Evolutionary conservation across 2,797 vertebrate genomes (phyloP).

Genomic region (Falco biarmicus): DNA sequence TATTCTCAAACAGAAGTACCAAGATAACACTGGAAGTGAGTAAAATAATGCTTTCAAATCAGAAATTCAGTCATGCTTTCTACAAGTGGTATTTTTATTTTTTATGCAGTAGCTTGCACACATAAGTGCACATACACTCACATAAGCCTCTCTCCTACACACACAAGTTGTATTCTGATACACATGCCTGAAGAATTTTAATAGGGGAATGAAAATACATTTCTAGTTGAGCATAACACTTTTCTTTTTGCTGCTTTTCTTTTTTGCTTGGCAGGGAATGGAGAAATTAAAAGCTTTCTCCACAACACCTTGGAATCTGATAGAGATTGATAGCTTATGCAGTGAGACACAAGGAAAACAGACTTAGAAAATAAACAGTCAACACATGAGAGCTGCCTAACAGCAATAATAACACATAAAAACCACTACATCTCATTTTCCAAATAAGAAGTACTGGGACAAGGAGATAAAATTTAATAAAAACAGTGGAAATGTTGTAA

Average conservation of each 20-base stretch:
- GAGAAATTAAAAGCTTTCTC: slow-evolving; percentile 12
- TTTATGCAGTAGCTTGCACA: background rate
- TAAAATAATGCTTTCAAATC: background rate
- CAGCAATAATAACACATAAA: background rate
- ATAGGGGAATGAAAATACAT: background rate
- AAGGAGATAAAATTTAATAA: background rate
- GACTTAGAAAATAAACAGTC: background rate
- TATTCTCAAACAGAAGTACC: background rate
- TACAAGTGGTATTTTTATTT: background rate
- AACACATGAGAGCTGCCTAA: background rate
- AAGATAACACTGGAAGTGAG: background rate
- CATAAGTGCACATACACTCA: background rate
- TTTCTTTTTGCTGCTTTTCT: background rate
- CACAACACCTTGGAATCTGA: background rate
- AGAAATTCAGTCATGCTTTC: background rate
- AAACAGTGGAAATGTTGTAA: background rate
- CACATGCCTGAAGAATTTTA: background rate
- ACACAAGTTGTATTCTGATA: background rate
- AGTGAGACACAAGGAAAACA: background rate
- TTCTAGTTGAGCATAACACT: background rate
- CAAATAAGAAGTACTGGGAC: background rate
- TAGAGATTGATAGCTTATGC: slow-evolving; percentile 7
- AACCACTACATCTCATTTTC: background rate
- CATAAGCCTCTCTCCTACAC: background rate
- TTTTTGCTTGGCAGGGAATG: background rate